phyloP scores from a whole-genome alignment of 2,113 vertebrate genomes.

The Ciconia maguari region DNA sequence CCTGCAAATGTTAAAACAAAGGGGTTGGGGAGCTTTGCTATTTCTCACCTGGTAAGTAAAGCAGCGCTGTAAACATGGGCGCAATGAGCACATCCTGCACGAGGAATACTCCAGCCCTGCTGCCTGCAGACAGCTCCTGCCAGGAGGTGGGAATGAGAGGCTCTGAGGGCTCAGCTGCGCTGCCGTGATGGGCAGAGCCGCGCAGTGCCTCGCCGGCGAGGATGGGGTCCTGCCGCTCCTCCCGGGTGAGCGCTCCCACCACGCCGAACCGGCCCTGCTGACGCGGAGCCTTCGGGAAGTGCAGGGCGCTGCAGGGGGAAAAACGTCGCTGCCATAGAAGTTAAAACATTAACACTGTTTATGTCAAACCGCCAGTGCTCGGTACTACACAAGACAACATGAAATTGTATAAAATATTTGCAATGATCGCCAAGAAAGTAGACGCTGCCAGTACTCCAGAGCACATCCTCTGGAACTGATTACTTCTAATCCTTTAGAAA shows the following conservation, averaged over 20 bases:
- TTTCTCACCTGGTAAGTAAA: not conserved
- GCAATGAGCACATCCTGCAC: not conserved
- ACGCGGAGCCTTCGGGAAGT: accelerated
- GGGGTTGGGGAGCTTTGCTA: not conserved
- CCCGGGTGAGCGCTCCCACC: not conserved
- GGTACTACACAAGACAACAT: not conserved
- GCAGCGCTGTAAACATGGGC: not conserved
- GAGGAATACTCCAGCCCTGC: not conserved
- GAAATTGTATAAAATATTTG: conserved; percentile 58
- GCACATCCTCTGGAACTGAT: conserved; percentile 78
- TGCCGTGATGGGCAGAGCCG: not conserved
- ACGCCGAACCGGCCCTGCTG: accelerated
- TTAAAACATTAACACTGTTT: conserved; percentile 3
- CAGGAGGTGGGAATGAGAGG: not conserved
- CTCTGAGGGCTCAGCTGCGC: not conserved
- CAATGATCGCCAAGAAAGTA: conserved; percentile 68
- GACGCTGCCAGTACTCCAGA: conserved; percentile 60
- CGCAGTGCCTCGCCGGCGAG: accelerated
- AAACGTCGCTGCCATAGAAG: not conserved
- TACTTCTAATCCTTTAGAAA: conserved; percentile 72
- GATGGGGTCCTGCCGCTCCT: not conserved
- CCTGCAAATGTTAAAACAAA: not conserved
- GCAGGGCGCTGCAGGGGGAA: not conserved
- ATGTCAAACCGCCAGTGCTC: not conserved
- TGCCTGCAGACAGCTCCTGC: not conserved